phyloP scores from a whole-genome alignment of 2,797 vertebrate genomes.

The Coregonus sp. region DNA sequence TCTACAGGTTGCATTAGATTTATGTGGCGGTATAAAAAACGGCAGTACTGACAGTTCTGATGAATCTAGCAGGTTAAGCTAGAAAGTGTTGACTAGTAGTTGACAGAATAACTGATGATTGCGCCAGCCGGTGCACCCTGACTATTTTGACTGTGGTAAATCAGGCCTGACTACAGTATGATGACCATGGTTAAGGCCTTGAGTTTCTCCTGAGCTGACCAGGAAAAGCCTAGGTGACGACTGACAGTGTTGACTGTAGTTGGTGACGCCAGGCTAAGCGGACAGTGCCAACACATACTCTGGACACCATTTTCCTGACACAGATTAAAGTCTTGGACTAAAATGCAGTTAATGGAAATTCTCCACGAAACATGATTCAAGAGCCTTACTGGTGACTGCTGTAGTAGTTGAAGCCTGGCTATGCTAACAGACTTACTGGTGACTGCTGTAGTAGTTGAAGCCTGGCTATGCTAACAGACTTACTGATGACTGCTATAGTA shows the following conservation, averaged over 20 bases:
- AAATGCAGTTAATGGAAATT: too few species aligned
- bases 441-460: constrained; percentile 82
- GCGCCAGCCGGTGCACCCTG: too few species aligned
- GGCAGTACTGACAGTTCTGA: not conserved
- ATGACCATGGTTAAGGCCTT: not conserved
- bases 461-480: not conserved
- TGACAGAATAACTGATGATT: not conserved
- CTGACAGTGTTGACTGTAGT: not conserved
- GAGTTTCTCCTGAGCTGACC: not conserved
- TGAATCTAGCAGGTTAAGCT: not conserved
- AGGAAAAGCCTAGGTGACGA: not conserved
- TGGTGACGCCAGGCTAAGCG: too few species aligned
- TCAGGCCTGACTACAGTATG: not conserved
- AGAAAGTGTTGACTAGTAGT: not conserved
- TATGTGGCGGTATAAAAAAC: not conserved
- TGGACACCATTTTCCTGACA: too few species aligned
- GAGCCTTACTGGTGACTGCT: not conserved
- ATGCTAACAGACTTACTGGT: constrained; percentile 79
- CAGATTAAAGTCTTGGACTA: too few species aligned
- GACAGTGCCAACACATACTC: too few species aligned
- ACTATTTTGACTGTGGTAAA: not conserved
- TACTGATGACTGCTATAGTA: constrained; percentile 84
- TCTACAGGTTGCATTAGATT: not conserved
- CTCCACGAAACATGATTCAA: too few species aligned
- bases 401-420: not conserved